These are phyloP conservation scores for Syritta pipiens DNA, from an alignment of 2,888 invertebrate species.

Conservation along the genomic window DNA sequence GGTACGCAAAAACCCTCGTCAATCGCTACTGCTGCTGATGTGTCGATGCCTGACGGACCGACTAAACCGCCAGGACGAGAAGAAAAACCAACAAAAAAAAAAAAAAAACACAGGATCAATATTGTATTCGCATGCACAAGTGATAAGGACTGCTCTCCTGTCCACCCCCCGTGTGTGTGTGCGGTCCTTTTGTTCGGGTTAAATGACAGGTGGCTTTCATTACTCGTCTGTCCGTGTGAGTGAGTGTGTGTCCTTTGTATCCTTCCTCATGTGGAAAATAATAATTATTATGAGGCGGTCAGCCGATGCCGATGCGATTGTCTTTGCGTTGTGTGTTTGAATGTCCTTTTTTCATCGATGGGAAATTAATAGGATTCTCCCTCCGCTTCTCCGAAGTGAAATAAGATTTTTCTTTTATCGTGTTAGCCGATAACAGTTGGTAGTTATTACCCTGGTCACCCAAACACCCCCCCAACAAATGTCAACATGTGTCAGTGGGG, in stretches of 20 bases:
- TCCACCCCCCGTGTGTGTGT: conserved; percentile 10
- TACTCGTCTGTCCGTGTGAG: conserved; percentile 21
- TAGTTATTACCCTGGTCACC: conserved; percentile 25
- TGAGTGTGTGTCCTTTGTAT: conserved; percentile 35
- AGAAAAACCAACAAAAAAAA: neutral
- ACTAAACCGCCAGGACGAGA: conserved; percentile 9
- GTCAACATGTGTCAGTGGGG: conserved; percentile 46
- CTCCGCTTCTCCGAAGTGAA: neutral
- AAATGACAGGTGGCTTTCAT: conserved; percentile 67
- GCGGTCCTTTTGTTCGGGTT: conserved; percentile 63
- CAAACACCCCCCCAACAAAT: too few species aligned
- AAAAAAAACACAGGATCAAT: conserved; percentile 44
- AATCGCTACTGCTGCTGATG: conserved; percentile 47
- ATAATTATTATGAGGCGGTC: conserved; percentile 66
- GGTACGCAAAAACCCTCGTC: conserved; percentile 2
- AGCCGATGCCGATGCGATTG: conserved; percentile 53
- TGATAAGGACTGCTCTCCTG: conserved; percentile 42
- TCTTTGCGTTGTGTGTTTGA: conserved; percentile 31
- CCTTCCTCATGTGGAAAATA: conserved; percentile 63
- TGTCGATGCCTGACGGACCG: conserved; percentile 52
- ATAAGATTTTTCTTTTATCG: conserved; percentile 16
- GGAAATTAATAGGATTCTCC: conserved; percentile 54
- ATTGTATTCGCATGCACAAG: conserved; percentile 56
- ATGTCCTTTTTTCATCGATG: conserved; percentile 45
- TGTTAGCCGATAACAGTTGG: conserved; percentile 1